These are phyloP conservation scores for Turritopsis dohrnii DNA, from an alignment of 30 jellyfish, hydroid and myxozoan genomes.

Conservation along the genomic window DNA sequence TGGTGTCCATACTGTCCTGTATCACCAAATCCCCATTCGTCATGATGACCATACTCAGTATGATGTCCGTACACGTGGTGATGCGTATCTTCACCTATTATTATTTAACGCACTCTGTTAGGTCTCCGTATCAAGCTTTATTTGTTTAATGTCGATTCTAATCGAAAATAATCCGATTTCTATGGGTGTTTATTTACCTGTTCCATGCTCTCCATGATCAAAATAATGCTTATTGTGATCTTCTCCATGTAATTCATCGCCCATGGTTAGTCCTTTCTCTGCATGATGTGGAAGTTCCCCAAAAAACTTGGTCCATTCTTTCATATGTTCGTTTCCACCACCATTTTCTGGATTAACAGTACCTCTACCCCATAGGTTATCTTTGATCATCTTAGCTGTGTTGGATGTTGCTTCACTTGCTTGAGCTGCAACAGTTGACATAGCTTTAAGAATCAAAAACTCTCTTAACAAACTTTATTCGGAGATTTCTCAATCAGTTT, in stretches of 20 bases:
- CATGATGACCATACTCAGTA: constrained; percentile 81
- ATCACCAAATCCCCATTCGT: constrained; percentile 93
- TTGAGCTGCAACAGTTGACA: constrained; percentile 16
- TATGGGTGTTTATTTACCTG: too few species aligned
- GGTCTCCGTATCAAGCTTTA: too few species aligned
- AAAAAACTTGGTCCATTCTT: constrained; percentile 14
- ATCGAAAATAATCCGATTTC: too few species aligned
- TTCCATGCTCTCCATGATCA: constrained; percentile 29
- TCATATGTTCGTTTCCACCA: constrained; percentile 13
- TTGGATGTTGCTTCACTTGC: constrained; percentile 23
- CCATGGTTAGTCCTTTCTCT: constrained; percentile 25
- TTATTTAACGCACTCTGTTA: not conserved
- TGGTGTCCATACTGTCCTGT: constrained; percentile 67
- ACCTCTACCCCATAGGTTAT: constrained; percentile 16
- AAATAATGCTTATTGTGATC: constrained; percentile 21
- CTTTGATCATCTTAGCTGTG: constrained; percentile 21
- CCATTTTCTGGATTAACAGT: not conserved
- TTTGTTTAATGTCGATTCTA: too few species aligned
- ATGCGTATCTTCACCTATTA: not conserved
- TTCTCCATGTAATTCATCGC: constrained; percentile 22
- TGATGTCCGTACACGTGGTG: constrained; percentile 67
- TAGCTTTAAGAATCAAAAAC: not conserved
- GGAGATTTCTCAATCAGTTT: too few species aligned
- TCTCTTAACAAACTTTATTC: too few species aligned
- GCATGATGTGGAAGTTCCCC: constrained; percentile 19